Evolutionary conservation across 1,140 invertebrate species (phyloP).

Genomic region (Drosophila busckii): DNA sequence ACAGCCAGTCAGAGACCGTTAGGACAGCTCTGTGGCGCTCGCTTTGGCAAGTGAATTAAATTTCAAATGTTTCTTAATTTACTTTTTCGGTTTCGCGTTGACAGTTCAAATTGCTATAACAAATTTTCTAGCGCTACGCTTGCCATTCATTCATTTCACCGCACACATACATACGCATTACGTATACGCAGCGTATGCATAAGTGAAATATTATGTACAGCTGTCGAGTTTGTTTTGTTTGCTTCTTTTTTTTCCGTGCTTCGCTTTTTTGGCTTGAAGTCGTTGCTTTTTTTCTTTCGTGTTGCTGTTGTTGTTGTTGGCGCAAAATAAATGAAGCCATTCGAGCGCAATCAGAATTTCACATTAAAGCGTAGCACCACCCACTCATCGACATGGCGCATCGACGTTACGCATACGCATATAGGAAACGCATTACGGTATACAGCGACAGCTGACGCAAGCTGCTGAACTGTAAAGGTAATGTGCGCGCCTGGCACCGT

Average conservation of each 20-base stretch:
- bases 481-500: conserved; percentile 5
- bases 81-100: conserved; percentile 75
- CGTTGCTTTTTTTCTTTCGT: conserved; percentile 7
- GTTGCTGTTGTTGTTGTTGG: conserved; percentile 1
- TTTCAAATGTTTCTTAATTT: conserved; percentile 77
- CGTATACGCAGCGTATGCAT: conserved; percentile 46
- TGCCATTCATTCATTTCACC: conserved; percentile 69
- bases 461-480: neutral
- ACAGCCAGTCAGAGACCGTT: conserved; percentile 1
- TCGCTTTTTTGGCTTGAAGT: conserved; percentile 27
- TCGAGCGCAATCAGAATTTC: conserved; percentile 73
- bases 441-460: neutral
- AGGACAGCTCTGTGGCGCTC: conserved; percentile 22
- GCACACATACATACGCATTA: conserved; percentile 1
- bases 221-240: conserved; percentile 65
- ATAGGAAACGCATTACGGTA: conserved; percentile 33
- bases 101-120: conserved; percentile 77
- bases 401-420: conserved; percentile 43
- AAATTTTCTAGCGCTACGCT: conserved; percentile 73
- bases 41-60: conserved; percentile 64
- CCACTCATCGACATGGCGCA: conserved; percentile 50
- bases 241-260: conserved; percentile 27
- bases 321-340: conserved; percentile 72
- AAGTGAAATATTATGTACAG: conserved; percentile 77
- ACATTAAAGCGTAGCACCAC: conserved; percentile 63